phyloP scores from a whole-genome alignment of 1,140 invertebrate genomes.

The Maniola jurtina region DNA sequence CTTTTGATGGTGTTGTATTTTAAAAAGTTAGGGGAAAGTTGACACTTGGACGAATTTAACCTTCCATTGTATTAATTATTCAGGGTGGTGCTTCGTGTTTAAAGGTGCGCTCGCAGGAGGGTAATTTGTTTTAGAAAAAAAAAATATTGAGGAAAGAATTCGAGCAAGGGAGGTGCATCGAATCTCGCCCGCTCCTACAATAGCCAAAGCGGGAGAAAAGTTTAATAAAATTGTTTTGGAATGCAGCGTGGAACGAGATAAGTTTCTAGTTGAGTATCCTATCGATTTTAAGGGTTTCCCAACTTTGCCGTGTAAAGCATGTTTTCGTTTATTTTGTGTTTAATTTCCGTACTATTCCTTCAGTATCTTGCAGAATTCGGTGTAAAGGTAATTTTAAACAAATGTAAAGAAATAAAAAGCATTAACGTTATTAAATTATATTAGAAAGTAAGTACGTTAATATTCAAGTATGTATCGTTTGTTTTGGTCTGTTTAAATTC shows the following conservation, averaged over 20 bases:
- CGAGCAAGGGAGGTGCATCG: conserved; percentile 61
- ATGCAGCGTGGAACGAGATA: conserved; percentile 59
- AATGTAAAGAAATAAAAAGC: too few relatives aligned
- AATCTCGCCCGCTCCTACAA: conserved; percentile 44
- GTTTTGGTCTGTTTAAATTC: not conserved
- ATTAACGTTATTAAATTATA: too few relatives aligned
- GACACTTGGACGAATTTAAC: conserved; percentile 76
- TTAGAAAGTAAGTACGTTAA: too few relatives aligned
- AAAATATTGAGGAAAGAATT: conserved; percentile 58
- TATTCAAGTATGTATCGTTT: not conserved
- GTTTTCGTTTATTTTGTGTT: conserved; percentile 9
- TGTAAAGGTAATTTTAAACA: not conserved
- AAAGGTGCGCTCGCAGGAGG: conserved; percentile 65
- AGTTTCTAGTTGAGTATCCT: conserved; percentile 51
- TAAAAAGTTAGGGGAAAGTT: conserved; percentile 74
- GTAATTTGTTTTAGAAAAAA: conserved; percentile 73
- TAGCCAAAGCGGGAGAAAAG: conserved; percentile 50
- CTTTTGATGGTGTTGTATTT: conserved; percentile 72
- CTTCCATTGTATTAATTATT: conserved; percentile 78
- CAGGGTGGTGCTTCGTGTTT: conserved; percentile 69
- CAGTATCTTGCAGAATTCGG: not conserved
- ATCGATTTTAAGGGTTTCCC: conserved; percentile 50
- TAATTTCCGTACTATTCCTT: conserved; percentile 1
- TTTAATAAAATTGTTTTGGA: conserved; percentile 73
- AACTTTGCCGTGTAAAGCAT: conserved; percentile 31